Evolutionary conservation across 2,113 vertebrate genomes (phyloP).

Genomic region (Oceanites oceanicus): DNA sequence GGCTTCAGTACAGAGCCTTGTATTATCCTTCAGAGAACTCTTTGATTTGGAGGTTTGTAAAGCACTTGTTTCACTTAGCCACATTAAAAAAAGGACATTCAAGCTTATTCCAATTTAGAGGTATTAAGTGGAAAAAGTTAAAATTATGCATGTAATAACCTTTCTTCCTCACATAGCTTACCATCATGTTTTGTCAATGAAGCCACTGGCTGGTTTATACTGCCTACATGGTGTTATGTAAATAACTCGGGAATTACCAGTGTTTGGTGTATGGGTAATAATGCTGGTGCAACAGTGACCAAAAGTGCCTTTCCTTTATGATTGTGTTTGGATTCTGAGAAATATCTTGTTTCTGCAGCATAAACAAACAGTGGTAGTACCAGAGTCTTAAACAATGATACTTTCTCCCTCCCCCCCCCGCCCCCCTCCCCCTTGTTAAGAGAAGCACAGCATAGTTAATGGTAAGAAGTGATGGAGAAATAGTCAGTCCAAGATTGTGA

Average conservation of each 20-base stretch:
- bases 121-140: not conserved
- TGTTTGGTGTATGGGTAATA: not conserved
- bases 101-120: not conserved
- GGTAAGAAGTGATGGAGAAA: not conserved
- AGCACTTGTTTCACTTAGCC: not conserved
- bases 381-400: not conserved
- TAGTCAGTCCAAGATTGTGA: not conserved
- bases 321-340: not conserved
- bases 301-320: not conserved
- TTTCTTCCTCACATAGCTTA: not conserved
- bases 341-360: not conserved
- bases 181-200: not conserved
- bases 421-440: accelerated
- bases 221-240: not conserved
- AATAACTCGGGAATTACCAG: not conserved
- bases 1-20: not conserved
- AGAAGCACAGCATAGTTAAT: not conserved
- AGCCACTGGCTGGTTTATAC: not conserved
- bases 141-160: not conserved
- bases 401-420: not conserved
- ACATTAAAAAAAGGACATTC: not conserved
- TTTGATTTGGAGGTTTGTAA: not conserved
- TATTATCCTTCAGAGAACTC: not conserved
- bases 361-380: not conserved
- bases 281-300: not conserved